A percentile compares a stretch with the other conserved stretches of the same genome.
Evolutionary conservation across 2,113 vertebrate genomes (phyloP).

Genomic region (Chitala chitala): DNA sequence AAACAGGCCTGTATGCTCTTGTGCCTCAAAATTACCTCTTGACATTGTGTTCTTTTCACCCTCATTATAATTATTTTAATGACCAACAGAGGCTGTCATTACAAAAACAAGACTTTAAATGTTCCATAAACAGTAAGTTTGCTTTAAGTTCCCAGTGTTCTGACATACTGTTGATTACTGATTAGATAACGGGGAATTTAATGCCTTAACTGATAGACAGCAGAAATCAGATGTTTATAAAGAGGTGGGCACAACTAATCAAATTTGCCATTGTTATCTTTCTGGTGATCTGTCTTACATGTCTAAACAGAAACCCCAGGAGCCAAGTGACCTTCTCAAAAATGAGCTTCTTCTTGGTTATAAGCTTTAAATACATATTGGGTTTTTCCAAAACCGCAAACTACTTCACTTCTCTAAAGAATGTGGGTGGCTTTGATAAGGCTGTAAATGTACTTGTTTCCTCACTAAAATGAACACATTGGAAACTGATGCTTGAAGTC

Average conservation of each 20-base stretch:
- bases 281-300: neutral
- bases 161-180: too few species aligned
- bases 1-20: too few species aligned
- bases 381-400: conserved; percentile 20
- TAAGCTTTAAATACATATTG: conserved; percentile 5
- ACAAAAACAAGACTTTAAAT: too few species aligned
- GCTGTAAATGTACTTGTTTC: neutral
- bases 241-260: neutral
- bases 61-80: too few species aligned
- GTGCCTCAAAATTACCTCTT: too few species aligned
- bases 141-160: too few species aligned
- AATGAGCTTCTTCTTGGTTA: neutral
- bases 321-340: conserved; percentile 11
- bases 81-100: too few species aligned
- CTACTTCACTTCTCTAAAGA: neutral
- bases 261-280: neutral
- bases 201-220: too few species aligned
- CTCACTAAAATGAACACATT: neutral
- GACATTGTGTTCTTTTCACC: too few species aligned
- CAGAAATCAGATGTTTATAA: too few species aligned
- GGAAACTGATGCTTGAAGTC: neutral
- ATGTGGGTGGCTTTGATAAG: conserved; percentile 15
- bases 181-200: too few species aligned
- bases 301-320: conserved; percentile 14
- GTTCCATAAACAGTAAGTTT: too few species aligned